Evolutionary conservation across 1,140 invertebrate species (phyloP), one percentile per base, ranked within the genome.

Genomic region (Rhizoglyphus robini): DNA sequence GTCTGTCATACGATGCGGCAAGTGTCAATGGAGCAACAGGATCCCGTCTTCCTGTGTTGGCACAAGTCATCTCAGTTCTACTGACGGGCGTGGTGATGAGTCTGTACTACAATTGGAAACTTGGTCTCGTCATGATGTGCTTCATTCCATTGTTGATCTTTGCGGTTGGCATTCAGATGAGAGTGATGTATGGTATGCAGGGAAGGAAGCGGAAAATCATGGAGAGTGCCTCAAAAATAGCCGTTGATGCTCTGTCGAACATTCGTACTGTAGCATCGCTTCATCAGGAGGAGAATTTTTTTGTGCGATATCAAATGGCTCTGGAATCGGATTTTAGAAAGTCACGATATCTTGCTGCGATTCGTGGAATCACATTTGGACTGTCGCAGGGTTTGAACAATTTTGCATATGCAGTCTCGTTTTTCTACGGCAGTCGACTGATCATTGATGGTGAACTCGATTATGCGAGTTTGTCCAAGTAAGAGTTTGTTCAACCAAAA

Each of bases 1-100:
- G 86, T 34, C 73, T 92, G 3, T 86, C 87, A 18, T 82, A 83
- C 3, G 88, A 92, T 72, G 85, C 87, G 8, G 81, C 87, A 0
- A 84, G 83, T 61, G 84, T 92, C 0, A 87, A 90, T 75, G 88
- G 87, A 27, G 84, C 88, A 0, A 89, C 88, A 0, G 89, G 90
- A 4, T 81, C 84, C 61, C 79, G 87, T 54, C 79, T 92, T 11
- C 88, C 88, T 0, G 81, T 84, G 0, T 83, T 90, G 49, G 74
- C 91, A 13, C 88, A 91, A 72, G 83, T 86, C 0, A 69, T 86
- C 0, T 82, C 86, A 15, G 90, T 87, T 0, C 72, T 93, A 0
- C 74, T 81, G 0, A 75, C 87, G 3, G 84, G 86, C 1, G 79
- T 89, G 60, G 74, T 83, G 0, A 75, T 93, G 32, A 83, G 87